Base-by-base conservation (phyloP, 2,113 vertebrate genomes). In the Tricholaema leucomelas region DNA sequence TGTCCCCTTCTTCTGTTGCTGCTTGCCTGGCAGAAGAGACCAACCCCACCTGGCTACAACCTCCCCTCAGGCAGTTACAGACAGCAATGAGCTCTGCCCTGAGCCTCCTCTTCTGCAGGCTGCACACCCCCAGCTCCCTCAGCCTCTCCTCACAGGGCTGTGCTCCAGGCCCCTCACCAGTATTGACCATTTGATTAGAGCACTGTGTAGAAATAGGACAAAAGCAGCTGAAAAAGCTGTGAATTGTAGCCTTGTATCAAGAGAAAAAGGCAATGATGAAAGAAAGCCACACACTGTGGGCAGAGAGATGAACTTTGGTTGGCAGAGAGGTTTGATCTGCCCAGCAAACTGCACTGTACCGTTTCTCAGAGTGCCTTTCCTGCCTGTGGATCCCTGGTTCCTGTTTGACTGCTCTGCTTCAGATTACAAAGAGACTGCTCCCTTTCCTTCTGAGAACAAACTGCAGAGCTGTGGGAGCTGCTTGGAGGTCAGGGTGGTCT, bases 401-500 rank as follows among this genome's bases (percentile, higher is more conserved):
- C 0, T 3, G 72, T 91, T 52, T 31, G 66, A 23, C 77, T 58
- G 48, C 66, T 8, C 11, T 70, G 81, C 94, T 69, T 89, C 13
- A 20, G 42, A 56, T 88, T 78, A 74, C 85, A 72, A 85, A 78
- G 80, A 44, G 12, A 31, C 74, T 94, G 80, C 81, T 30, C 73
- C 3, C 0, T 46, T 87, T 91, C 79, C 80, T 71, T 93, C 72
- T 6, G 5, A 74, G 79, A 64, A 71, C 65, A 71, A 52, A 80
- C 71, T 0, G 1, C 61, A 59, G 64, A 91, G 27, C 69, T 1
- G 2, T 52, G 61, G 93, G 90, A 85, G 67, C 0, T 5, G 8
- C 36, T 36, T 85, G 60, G 69, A 90, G 82, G 64, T 80, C 94
- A 86, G 80, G 85, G 90, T 90, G 90, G 85, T 90, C 93, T 81